Evolutionary conservation across 2,888 invertebrate species (phyloP), one percentile per base, ranked within the genome.

Genomic region (Cenopis cana): DNA sequence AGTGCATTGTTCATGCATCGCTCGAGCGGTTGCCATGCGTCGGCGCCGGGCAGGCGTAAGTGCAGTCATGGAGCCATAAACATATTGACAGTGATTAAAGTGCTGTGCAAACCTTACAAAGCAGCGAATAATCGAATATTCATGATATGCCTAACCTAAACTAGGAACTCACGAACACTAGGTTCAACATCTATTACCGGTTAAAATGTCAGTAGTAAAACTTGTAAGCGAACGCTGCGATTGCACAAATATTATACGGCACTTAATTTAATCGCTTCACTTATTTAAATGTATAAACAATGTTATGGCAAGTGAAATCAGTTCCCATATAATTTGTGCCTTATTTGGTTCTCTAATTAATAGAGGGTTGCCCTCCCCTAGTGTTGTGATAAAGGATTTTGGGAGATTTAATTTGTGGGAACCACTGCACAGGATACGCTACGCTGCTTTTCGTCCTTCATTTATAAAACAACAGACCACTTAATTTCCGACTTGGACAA

Each of bases 361-460:
- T 79, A 78, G 79, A 77, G 74, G 75, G 80, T 76, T 78, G 81
- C 82, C 86, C 86, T 84, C 87, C 89, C 84, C 83, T 81, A 72
- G 78, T 81, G 79, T 78, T 78, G 81, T 38, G 74, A 78, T 77
- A 82, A 86, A 84, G 75, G 81, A 80, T 86, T 84, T 89, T 89
- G 82, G 87, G 89, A 81, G 86, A 87, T 87, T 86, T 85, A 85
- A 86, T 88, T 87, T 90, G 90, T 93, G 93, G 89, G 93, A 93
- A 93, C 93, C 85, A 78, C 80, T 79, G 76, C 74, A 74, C 79
- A 75, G 76, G 85, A 77, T 76, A 88, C 86, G 88, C 77, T 81
- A 78, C 84, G 82, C 46, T 82, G 82, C 72, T 71, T 81, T 81
- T 76, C 74, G 76, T 76, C 80, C 77, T 78, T 83, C 83, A 82